These are phyloP conservation scores for Fulica atra DNA, from an alignment of 2,113 vertebrate genomes.

Conservation along the genomic window DNA sequence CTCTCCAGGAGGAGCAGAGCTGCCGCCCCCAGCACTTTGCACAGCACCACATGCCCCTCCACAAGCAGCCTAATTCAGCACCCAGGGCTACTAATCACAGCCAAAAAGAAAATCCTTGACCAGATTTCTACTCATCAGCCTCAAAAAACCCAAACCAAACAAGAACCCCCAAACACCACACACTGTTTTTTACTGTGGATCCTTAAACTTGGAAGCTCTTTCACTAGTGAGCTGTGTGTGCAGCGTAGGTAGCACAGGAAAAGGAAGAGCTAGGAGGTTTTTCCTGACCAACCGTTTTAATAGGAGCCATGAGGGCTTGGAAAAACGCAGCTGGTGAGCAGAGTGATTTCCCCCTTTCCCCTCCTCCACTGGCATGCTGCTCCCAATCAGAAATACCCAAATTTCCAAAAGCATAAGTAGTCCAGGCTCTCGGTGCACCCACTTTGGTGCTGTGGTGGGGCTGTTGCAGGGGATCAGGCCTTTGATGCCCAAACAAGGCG, in stretches of 20 bases:
- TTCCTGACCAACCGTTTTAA: conserved; percentile 55
- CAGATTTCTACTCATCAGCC: conserved; percentile 5
- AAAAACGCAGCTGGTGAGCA: not conserved
- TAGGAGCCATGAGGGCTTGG: not conserved
- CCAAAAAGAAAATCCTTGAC: not conserved
- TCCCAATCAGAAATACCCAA: not conserved
- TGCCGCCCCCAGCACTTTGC: not conserved
- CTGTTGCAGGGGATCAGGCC: not conserved
- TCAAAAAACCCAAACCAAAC: not conserved
- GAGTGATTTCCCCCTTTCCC: not conserved
- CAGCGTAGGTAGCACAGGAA: not conserved
- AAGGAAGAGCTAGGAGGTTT: conserved; percentile 19
- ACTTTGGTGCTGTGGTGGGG: rapidly evolving
- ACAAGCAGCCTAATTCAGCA: not conserved
- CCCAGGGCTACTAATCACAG: not conserved
- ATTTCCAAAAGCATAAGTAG: rapidly evolving
- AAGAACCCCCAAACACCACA: not conserved
- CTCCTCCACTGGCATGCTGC: not conserved
- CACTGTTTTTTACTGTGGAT: conserved; percentile 5
- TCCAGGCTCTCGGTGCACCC: rapidly evolving
- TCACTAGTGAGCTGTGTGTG: not conserved
- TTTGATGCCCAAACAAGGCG: rapidly evolving
- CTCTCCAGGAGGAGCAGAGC: not conserved
- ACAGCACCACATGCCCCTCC: not conserved
- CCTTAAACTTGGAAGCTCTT: not conserved